Percentiles rank a stretch among this genome's conserved stretches.
Conservation (phyloP, 2,888 invertebrate genomes). For the Crematogaster levior region DNA sequence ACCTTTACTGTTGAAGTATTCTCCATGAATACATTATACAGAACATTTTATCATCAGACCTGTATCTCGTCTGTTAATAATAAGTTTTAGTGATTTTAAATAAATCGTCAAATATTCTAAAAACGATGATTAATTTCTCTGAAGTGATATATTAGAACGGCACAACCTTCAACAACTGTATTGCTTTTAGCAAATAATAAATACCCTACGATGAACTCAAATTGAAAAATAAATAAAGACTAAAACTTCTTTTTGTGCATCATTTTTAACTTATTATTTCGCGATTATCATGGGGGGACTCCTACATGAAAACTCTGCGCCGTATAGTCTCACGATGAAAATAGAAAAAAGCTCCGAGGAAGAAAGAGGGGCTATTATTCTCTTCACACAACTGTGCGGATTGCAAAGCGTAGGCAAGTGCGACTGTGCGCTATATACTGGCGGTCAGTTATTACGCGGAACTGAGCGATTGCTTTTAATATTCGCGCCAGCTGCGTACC, state of each 20-base stretch:
- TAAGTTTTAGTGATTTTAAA: neutral
- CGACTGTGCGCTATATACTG: constrained; percentile 67
- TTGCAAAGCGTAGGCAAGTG: constrained; percentile 51
- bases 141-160: neutral
- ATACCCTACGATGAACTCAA: neutral
- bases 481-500: constrained; percentile 81
- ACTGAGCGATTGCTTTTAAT: constrained; percentile 84
- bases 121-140: neutral
- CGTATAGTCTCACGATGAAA: neutral
- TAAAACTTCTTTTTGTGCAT: neutral
- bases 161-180: neutral
- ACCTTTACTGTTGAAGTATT: neutral
- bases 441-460: constrained; percentile 81
- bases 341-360: neutral
- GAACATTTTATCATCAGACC: neutral
- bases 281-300: neutral
- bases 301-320: neutral
- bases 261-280: neutral
- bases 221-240: neutral
- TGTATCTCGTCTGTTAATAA: neutral
- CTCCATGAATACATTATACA: neutral
- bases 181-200: neutral
- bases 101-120: neutral
- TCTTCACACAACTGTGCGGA: constrained; percentile 30
- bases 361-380: constrained; percentile 60